These are phyloP conservation scores for Limnephilus marmoratus DNA, from an alignment of 2,888 invertebrate genomes.

Conservation along the genomic window DNA sequence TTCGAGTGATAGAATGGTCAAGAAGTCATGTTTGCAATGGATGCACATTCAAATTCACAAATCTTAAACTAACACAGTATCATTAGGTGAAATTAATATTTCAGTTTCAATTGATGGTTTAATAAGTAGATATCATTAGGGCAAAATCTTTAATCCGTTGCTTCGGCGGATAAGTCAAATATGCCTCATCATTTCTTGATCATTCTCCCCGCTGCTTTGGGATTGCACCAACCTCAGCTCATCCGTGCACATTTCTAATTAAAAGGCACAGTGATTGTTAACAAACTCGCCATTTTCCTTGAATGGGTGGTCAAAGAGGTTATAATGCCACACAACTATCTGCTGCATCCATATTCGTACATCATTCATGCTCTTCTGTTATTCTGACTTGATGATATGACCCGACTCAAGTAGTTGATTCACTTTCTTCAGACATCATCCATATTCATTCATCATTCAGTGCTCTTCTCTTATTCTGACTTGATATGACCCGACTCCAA, in stretches of 20 bases:
- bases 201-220: neutral
- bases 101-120: neutral
- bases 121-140: neutral
- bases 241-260: neutral
- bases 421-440: no score
- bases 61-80: neutral
- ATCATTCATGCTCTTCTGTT: neutral
- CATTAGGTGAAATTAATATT: neutral
- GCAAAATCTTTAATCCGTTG: neutral
- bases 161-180: neutral
- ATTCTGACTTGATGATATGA: neutral
- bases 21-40: neutral
- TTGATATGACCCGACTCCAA: neutral
- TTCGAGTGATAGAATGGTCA: neutral
- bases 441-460: no score
- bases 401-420: no score
- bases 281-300: neutral
- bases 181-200: neutral
- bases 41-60: neutral
- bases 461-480: neutral
- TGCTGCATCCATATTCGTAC: neutral
- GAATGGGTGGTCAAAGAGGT: neutral
- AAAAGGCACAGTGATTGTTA: neutral
- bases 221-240: neutral
- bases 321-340: neutral